phyloP scores from a whole-genome alignment of 2,797 vertebrate species.

The Stomatorhinus walkeri region DNA sequence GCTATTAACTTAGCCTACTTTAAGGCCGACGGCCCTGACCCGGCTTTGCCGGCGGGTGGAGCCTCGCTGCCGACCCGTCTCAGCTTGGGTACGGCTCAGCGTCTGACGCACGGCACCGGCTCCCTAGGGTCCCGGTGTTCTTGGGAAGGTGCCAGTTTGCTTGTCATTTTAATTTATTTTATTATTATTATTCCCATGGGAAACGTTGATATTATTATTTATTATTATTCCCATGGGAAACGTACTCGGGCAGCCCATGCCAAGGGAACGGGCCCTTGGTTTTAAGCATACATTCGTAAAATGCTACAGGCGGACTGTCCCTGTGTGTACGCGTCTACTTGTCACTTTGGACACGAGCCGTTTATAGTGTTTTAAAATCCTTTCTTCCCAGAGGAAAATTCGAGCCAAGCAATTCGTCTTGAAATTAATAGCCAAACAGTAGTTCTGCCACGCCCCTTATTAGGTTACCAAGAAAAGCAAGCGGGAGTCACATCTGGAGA shows the following conservation, averaged over 20 bases:
- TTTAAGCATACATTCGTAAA: constrained; percentile 3
- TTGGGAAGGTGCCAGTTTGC: constrained; percentile 40
- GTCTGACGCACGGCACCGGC: constrained; percentile 39
- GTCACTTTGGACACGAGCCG: not conserved
- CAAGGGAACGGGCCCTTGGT: not conserved
- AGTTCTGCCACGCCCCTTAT: not conserved
- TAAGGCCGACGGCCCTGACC: not conserved
- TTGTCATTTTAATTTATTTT: constrained; percentile 33
- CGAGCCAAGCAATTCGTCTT: constrained; percentile 9
- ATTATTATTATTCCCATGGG: constrained; percentile 33
- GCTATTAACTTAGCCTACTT: not conserved
- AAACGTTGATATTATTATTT: too few relatives aligned
- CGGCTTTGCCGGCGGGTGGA: not conserved
- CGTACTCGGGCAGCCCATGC: constrained; percentile 15
- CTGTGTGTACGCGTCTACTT: not conserved
- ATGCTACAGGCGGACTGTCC: not conserved
- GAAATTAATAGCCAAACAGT: constrained; percentile 10
- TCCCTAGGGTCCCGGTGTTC: constrained; percentile 32
- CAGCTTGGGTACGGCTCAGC: not conserved
- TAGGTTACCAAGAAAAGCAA: constrained; percentile 5
- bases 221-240: constrained; percentile 32
- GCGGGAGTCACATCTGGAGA: not conserved
- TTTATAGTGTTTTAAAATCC: not conserved
- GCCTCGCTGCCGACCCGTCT: not conserved
- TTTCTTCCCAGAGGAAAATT: not conserved